Evolutionary conservation across 2,797 vertebrate genomes (phyloP).

Genomic region (Crocodylus rhombifer): DNA sequence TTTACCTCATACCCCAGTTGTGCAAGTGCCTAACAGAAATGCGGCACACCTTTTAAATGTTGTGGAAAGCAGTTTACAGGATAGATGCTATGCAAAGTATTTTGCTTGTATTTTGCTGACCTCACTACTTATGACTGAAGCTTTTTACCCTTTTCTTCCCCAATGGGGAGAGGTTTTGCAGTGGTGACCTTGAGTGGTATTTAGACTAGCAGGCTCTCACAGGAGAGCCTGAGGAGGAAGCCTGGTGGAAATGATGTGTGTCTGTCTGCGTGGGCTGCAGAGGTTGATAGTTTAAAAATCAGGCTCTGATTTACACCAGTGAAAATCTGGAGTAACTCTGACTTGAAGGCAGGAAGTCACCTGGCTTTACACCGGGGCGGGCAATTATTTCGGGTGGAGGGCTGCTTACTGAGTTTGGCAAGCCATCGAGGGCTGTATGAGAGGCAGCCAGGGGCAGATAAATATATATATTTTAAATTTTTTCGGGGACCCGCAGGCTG

Average conservation of each 20-base stretch:
- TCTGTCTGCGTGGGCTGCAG: neutral
- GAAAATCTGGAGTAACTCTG: neutral
- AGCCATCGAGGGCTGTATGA: too few species aligned
- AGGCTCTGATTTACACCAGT: neutral
- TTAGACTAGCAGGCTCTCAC: neutral
- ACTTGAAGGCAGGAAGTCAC: neutral
- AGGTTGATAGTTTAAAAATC: neutral
- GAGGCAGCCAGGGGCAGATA: too few species aligned
- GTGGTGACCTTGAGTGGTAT: neutral
- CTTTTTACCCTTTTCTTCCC: neutral
- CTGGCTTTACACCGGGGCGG: neutral
- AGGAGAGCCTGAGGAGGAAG: neutral
- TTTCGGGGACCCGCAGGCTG: too few species aligned
- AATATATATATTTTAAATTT: too few species aligned
- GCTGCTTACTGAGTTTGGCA: too few species aligned
- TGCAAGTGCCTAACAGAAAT: accelerated
- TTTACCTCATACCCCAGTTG: neutral
- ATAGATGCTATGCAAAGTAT: neutral
- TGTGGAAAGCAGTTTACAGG: neutral
- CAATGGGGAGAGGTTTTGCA: neutral
- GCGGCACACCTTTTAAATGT: neutral
- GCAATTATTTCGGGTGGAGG: too few species aligned
- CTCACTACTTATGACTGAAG: neutral
- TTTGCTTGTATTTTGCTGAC: neutral
- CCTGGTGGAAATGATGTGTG: neutral